Conservation (phyloP, 2,888 invertebrate genomes). For the Acanthoscelides obtectus region DNA sequence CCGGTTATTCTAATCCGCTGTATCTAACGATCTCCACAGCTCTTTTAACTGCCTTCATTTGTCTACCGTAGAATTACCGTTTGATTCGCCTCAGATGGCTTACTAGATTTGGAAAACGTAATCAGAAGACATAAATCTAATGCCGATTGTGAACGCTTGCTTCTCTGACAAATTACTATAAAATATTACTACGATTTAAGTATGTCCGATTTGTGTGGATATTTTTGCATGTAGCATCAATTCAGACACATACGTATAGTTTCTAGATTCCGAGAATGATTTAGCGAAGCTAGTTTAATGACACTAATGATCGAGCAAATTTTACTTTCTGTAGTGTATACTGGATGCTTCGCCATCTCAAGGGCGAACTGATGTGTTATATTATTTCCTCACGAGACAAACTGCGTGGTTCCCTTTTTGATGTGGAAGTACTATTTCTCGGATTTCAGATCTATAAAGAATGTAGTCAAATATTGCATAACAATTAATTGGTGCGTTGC, state of each 20-base stretch:
- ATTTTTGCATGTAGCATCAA: neutral
- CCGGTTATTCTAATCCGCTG: neutral
- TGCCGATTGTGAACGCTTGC: neutral
- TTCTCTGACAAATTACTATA: neutral
- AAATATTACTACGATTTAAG: neutral
- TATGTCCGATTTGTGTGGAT: neutral
- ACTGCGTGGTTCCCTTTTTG: no score
- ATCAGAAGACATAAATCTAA: neutral
- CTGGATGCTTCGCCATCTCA: no score
- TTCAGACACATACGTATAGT: neutral
- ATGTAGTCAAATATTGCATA: no score
- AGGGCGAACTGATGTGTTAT: no score
- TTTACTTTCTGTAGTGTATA: no score
- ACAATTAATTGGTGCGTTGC: no score
- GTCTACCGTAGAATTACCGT: conserved; percentile 12
- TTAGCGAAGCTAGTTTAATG: no score
- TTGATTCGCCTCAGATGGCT: neutral
- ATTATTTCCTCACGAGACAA: no score
- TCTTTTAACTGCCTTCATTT: conserved; percentile 27
- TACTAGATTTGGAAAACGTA: conserved; percentile 2
- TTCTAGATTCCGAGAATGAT: neutral
- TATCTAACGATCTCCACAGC: conserved; percentile 9
- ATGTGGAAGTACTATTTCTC: no score
- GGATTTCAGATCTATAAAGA: no score
- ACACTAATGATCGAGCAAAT: no score